These are phyloP conservation scores for Drosophila hydei DNA, from an alignment of 1,140 invertebrate genomes.

Conservation along the genomic window DNA sequence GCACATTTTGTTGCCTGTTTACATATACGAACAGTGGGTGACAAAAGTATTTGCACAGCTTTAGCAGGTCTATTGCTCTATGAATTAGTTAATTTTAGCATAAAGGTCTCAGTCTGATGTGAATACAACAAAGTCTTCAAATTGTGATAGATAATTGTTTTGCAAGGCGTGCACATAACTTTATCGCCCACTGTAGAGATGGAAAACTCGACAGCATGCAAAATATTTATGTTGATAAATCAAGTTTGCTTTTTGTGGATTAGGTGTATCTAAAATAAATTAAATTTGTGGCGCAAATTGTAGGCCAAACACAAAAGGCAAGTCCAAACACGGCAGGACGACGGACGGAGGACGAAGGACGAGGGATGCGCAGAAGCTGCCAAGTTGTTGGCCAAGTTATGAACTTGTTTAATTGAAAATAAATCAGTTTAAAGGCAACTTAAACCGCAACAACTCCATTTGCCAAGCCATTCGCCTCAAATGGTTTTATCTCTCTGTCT, in stretches of 20 bases:
- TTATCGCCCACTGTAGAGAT: no score
- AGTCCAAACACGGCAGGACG: constrained; percentile 10
- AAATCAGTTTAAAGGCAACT: constrained; percentile 76
- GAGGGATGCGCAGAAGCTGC: constrained; percentile 21
- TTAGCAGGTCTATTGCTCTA: no score
- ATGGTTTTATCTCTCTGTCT: constrained; percentile 21
- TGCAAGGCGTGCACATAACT: no score
- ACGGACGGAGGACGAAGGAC: constrained; percentile 7
- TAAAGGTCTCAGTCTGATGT: no score
- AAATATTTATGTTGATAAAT: constrained; percentile 83
- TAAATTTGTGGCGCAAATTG: constrained; percentile 77
- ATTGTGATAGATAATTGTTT: no score
- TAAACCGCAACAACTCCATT: constrained; percentile 6
- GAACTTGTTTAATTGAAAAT: constrained; percentile 81
- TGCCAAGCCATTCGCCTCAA: constrained; percentile 7
- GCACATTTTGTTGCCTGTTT: constrained; percentile 15
- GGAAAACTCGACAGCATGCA: constrained; percentile 39
- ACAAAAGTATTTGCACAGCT: no score
- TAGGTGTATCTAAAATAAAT: constrained; percentile 81
- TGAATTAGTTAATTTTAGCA: no score
- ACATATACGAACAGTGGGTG: no score
- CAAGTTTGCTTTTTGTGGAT: constrained; percentile 80
- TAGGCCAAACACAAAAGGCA: constrained; percentile 64
- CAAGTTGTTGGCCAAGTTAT: constrained; percentile 76
- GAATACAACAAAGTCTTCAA: no score